Base-by-base conservation (phyloP, 2,797 vertebrate genomes). In the Scarus forsteni region DNA sequence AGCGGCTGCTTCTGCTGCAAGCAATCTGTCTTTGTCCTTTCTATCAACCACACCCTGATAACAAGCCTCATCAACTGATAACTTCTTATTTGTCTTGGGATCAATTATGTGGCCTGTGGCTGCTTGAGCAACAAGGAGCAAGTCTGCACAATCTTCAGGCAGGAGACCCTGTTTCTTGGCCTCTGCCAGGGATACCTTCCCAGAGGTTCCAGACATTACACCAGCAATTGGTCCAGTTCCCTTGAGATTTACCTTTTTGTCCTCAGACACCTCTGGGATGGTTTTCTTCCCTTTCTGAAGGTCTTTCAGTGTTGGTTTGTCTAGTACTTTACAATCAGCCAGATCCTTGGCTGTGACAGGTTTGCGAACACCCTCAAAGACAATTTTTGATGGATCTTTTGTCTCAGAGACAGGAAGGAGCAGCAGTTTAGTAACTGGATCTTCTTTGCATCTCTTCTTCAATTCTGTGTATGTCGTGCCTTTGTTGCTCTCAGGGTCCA, bases 101-200 rank as follows among this genome's bases (percentile, higher is more conserved):
- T 98, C 96, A 80, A 97, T 97, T 46, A 98, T 94, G 1, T 96
- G 95, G 45, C 97, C 97, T 1, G 97, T 98, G 50, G 97, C 96
- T 76, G 96, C 97, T 83, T 98, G 97, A 55, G 97, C 97, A 88
- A 97, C 96, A 14, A 93, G 65, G 4, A 93, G 80, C 60, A 81
- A 95, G 79, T 76, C 92, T 12, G 93, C 84, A 0, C 94, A 92
- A 75, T 97, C 95, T 19, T 93, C 76, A 53, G 94, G 90, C 46
- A 97, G 86, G 1, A 98, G 87, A 67, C 96, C 94, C 60, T 95
- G 94, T 52, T 95, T 91, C 84, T 96, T 97, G 75, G 95, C 96
- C 57, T 96, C 95, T 14, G 95, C 89, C 4, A 97, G 82, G 0
- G 95, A 94, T 66, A 95, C 93, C 66, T 95, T 88, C 1, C 70